phyloP scores from a whole-genome alignment of 2,888 invertebrate species.

The Drosophila pseudotakahashii region DNA sequence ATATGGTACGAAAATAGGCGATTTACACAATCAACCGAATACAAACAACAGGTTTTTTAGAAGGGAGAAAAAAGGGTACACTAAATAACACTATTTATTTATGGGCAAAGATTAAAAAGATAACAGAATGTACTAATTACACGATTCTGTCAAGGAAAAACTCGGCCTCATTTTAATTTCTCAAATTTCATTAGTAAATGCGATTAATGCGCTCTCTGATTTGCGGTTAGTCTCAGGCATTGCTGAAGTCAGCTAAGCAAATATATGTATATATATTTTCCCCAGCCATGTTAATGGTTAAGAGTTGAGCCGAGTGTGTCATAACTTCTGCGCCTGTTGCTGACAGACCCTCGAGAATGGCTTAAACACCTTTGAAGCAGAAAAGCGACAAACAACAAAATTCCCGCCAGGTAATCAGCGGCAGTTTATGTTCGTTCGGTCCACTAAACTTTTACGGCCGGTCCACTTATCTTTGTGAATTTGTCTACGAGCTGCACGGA shows the following conservation, averaged over 20 bases:
- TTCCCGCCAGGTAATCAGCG: slow-evolving; percentile 66
- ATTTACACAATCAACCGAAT: neutral
- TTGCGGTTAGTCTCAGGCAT: neutral
- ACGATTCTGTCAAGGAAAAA: no score
- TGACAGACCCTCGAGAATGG: slow-evolving; percentile 35
- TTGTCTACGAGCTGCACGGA: slow-evolving; percentile 39
- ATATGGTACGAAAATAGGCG: neutral
- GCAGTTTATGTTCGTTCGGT: slow-evolving; percentile 69
- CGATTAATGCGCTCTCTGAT: no score
- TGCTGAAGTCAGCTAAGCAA: neutral
- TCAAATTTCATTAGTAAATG: no score
- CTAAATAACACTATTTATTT: no score
- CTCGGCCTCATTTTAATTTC: no score
- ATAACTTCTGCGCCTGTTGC: slow-evolving; percentile 40
- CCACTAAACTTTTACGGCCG: slow-evolving; percentile 69
- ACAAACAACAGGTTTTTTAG: neutral
- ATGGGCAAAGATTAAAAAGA: no score
- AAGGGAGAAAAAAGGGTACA: neutral
- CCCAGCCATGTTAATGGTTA: slow-evolving; percentile 9
- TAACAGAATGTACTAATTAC: no score
- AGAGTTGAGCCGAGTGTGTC: slow-evolving; percentile 24
- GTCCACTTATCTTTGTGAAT: slow-evolving; percentile 58
- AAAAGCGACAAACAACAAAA: slow-evolving; percentile 13
- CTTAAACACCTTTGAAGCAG: slow-evolving; percentile 15
- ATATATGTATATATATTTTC: neutral